Base-by-base conservation (phyloP, 2,113 vertebrate genomes). In the Ochotona curzoniae region DNA sequence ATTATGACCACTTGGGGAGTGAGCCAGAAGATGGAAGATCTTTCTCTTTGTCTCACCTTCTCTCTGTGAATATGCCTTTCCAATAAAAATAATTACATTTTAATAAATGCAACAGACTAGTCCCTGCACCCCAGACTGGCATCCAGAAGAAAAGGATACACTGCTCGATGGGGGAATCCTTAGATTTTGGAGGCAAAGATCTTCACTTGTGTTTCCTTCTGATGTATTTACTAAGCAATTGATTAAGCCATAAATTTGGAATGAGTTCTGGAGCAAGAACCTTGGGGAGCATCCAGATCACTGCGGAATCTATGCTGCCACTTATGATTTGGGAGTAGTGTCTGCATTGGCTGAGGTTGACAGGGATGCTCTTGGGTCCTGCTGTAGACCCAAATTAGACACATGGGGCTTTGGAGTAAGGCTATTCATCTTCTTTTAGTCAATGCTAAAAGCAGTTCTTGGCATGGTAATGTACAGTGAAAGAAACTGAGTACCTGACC, bases 241-340 rank as follows among this genome's bases (percentile, higher is more conserved):
- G 26, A 80, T 79, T 87, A 82, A 82, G 38, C 17, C 93, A 28
- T 93, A 5, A 9, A 44, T 87, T 90, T 74, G 92, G 78, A 92
- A 21, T 67, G 51, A 61, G 70, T 67, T n/a, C 15, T 69, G 10
- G 44, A 87, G 15, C 5, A 80, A 66, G 51, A 87, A 83, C 71
- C 70, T 71, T n/a, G 30, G 61, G 75, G 79, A 15, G 51, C 25
- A 75, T 64, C 6, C 47, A 79, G 3, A 26, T 3, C 8, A 49
- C 4, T 30, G 21, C 47, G 51, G 44, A 44, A 83, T 7, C 20
- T 57, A 73, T 7, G 15, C 20, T 51, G 51, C 8, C 5, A 35
- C 35, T 28, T 44, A n/a, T 11, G 63, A 21, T 8, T 17, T 18
- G 2, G 49, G 6, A 30, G 61, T 60, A 38, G 7, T 21, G 84